Base-by-base conservation (phyloP, 2,888 invertebrate genomes). In the Heliconius hortense region DNA sequence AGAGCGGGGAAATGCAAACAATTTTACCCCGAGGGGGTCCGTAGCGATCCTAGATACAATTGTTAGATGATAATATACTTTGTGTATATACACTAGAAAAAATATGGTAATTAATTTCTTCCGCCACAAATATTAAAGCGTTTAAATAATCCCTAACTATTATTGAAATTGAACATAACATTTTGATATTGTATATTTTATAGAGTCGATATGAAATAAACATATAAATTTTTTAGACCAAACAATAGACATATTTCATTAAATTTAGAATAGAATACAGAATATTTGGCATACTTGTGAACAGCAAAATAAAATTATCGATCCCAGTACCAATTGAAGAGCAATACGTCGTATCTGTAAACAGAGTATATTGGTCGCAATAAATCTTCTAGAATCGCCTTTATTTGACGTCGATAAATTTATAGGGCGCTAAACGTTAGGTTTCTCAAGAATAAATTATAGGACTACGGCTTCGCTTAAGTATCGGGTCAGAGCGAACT, bases 391-490 rank as follows among this genome's bases (percentile, higher is more conserved):
- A 78, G 76, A 80, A 80, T 82, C 82, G 79, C 80, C 79, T 79
- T 80, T 81, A 82, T 81, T 82, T 81, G 90, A 90, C 90, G 86
- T 79, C 82, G 84, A 86, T 87, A 87, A 88, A 91, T 92, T 91
- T 90, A 91, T 91, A 83, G 88, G 87, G 87, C 87, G 89, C 86
- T 88, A 89, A 90, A 89, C 86, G 88, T 84, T 82, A 85, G 83
- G 80, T 81, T 80, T 81, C 76, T 78, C 73, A 74, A 77, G 84
- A 86, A 89, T 89, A 89, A 90, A 88, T 90, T 89, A 80, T 79
- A 56, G 59, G 79, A 77, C 26, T 26, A 15, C 75, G 77, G 78
- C 80, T 76, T 39, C 39, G 39, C 24, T 66, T 66, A 28, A 75
- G 76, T 79, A 79, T 79, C 74, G 76, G 76, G 78, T 81, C 73